Base-by-base conservation (phyloP, 2,113 vertebrate species). In the Gorilla gorilla region DNA sequence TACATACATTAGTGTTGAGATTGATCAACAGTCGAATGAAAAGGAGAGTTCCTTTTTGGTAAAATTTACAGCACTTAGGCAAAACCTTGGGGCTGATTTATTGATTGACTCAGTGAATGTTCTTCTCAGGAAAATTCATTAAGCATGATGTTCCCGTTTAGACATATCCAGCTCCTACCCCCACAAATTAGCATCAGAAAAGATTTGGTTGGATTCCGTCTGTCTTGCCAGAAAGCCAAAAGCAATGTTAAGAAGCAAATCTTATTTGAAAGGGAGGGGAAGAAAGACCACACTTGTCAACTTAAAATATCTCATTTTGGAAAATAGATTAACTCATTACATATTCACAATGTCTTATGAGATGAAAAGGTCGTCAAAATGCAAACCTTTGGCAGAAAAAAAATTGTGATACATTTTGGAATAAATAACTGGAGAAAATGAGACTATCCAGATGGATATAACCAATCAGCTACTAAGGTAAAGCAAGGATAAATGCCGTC, bases 181-280 rank as follows among this genome's bases (percentile, higher is more conserved):
- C 43, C 75, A 79, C 16, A 43, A 38, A 89, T 90, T 92, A 90
- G 8, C 70, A 75, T 13, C 80, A 6, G 22, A 50, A 90, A 83
- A 73, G 52, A 30, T 68, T 84, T 64, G 50, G 25, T 22, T 75
- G 45, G 27, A 83, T 93, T 93, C 90, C n/a, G 87, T 79, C 52
- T 61, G 27, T 75, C 43, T 88, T 96, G 43, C 55, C 79, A 89
- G 93, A 94, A 97, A 96, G 80, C 45, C 45, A 76, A 72, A 89
- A 64, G 18, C 88, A 75, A 82, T 93, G 17, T 76, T 70, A 94
- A 92, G 57, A 89, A 88, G 40, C 35, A 87, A 73, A 22, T 91
- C 61, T 66, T 72, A n/a, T 89, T 97, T 96, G 43, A 78, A 87
- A 84, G 86, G 55, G 23, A 75, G 78, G 68, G 72, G 85, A 50